Conservation (phyloP, 2,888 invertebrate species). For the Yponomeuta sedellus region DNA sequence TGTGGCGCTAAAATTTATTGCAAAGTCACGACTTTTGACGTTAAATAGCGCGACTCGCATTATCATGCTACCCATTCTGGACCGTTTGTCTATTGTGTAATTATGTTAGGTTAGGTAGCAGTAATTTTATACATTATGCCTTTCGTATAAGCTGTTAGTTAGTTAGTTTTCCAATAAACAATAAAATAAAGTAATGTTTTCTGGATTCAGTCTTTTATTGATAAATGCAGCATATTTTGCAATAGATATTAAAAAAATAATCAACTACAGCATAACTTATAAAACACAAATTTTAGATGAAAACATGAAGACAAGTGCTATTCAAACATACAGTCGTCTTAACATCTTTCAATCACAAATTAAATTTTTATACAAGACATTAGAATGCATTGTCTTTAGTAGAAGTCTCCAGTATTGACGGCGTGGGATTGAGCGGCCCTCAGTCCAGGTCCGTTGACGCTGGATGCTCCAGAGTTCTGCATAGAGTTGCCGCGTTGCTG, state of each 20-base stretch:
- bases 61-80: no score
- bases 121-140: no score
- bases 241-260: not conserved
- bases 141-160: no score
- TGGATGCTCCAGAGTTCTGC: conserved; percentile 50
- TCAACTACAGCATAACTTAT: not conserved
- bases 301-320: conserved; percentile 53
- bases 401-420: conserved; percentile 47
- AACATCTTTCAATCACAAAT: conserved; percentile 32
- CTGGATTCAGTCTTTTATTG: conserved; percentile 38
- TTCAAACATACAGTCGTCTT: conserved; percentile 43
- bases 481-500: conserved; percentile 40
- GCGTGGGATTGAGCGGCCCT: conserved; percentile 53
- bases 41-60: no score
- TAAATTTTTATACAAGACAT: not conserved
- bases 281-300: conserved; percentile 22
- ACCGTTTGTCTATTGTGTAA: conserved; percentile 1
- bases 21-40: no score
- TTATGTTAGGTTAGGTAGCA: not conserved
- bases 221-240: conserved; percentile 12
- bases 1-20: no score
- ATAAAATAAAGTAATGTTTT: conserved; percentile 20
- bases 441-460: conserved; percentile 48
- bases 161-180: no score
- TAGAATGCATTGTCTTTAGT: conserved; percentile 22